phyloP scores from a whole-genome alignment of 2,113 vertebrate genomes.

The Stigmatopora nigra region DNA sequence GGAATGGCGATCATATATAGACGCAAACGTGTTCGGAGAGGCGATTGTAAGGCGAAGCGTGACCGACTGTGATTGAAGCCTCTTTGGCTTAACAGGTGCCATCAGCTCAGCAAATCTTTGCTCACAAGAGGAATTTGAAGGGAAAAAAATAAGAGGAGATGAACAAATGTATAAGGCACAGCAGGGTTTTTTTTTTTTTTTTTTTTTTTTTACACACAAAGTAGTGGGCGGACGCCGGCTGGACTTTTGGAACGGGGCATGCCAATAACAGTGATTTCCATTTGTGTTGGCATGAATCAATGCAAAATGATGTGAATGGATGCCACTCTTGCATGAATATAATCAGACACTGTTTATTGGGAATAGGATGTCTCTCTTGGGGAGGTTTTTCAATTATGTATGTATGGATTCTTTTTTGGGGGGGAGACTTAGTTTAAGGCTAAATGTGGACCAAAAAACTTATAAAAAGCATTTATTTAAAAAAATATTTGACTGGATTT shows the following conservation, averaged over 20 bases:
- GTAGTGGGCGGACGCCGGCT: not conserved
- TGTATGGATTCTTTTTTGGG: not conserved
- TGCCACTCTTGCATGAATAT: slow-evolving; percentile 35
- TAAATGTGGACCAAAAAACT: too few relatives aligned
- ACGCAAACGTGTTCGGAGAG: slow-evolving; percentile 10
- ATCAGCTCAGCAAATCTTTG: slow-evolving; percentile 37
- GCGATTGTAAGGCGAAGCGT: slow-evolving; percentile 30
- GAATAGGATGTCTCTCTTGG: not conserved
- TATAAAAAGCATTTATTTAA: too few relatives aligned
- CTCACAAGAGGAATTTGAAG: not conserved
- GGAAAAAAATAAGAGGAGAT: slow-evolving; percentile 17
- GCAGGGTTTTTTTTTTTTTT: too few relatives aligned
- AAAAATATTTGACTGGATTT: too few relatives aligned
- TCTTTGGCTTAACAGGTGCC: slow-evolving; percentile 51
- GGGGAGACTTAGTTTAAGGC: not conserved
- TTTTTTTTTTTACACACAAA: slow-evolving; percentile 32
- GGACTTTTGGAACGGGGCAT: not conserved
- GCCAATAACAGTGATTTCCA: slow-evolving; percentile 22
- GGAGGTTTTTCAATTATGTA: not conserved
- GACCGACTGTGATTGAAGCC: slow-evolving; percentile 50
- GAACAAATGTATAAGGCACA: slow-evolving; percentile 47
- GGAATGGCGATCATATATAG: not conserved
- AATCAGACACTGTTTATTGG: not conserved
- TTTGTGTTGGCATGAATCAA: slow-evolving; percentile 7
- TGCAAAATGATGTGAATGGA: slow-evolving; percentile 12